Percentiles rank a stretch among this genome's conserved stretches.
Evolutionary conservation across 2,888 invertebrate genomes (phyloP).

Genomic region (Calliscelio sp.): DNA sequence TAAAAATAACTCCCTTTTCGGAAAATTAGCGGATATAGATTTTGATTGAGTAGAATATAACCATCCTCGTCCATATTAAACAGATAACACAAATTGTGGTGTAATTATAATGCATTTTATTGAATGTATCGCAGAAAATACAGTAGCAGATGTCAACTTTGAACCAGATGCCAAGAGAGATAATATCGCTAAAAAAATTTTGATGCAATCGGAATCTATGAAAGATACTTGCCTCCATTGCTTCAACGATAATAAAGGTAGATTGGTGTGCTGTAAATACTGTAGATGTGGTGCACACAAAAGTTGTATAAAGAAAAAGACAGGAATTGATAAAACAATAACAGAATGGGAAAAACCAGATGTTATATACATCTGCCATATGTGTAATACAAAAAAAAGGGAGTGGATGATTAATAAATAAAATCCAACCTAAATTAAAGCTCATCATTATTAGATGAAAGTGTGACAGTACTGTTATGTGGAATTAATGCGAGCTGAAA

Average conservation of each 20-base stretch:
- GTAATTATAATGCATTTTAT: conserved; percentile 13
- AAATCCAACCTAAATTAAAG: no score
- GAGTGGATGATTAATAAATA: conserved; percentile 15
- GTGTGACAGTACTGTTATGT: no score
- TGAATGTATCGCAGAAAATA: not conserved
- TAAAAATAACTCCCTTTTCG: not conserved
- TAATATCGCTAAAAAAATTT: not conserved
- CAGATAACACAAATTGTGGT: conserved; percentile 19
- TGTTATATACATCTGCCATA: not conserved
- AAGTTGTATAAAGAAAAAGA: not conserved
- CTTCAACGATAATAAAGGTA: not conserved
- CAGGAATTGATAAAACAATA: not conserved
- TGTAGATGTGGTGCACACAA: conserved; percentile 11
- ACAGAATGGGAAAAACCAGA: conserved; percentile 13
- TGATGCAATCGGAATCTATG: conserved; percentile 3
- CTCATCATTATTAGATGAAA: no score
- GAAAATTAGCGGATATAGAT: not conserved
- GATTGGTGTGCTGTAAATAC: conserved; percentile 4
- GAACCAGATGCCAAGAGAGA: not conserved
- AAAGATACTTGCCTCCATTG: conserved; percentile 14
- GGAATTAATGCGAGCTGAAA: no score
- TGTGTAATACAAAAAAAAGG: not conserved
- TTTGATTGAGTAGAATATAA: not conserved
- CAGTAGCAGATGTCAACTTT: not conserved
- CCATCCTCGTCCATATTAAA: not conserved